Evolutionary conservation across 1,140 invertebrate genomes (phyloP).

Genomic region (Rhyzopertha dominica): DNA sequence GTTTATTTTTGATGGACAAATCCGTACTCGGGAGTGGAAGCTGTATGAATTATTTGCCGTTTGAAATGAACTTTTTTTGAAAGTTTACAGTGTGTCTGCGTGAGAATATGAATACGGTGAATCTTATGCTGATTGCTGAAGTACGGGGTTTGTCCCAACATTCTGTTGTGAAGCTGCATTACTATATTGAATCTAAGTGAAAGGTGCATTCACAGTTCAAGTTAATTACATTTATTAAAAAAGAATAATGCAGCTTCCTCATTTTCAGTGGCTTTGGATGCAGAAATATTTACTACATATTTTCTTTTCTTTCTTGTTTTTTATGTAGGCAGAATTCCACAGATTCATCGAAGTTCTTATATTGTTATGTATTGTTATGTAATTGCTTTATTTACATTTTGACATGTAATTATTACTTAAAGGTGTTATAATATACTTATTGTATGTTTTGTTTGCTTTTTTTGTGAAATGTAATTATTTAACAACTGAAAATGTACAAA

Average conservation of each 20-base stretch:
- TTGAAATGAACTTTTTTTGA: too few species aligned
- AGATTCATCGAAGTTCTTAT: too few species aligned
- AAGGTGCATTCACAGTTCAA: too few species aligned
- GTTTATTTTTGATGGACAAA: too few species aligned
- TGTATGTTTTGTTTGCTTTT: too few species aligned
- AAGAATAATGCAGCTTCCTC: constrained; percentile 30
- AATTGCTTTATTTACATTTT: constrained; percentile 25
- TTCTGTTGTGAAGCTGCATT: constrained; percentile 35
- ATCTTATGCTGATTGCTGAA: constrained; percentile 28
- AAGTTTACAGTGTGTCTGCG: constrained; percentile 19
- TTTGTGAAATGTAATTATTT: constrained; percentile 38
- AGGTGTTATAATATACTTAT: constrained; percentile 20
- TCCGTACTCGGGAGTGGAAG: too few species aligned
- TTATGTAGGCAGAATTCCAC: constrained; percentile 39
- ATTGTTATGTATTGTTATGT: constrained; percentile 19
- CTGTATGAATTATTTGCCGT: too few species aligned
- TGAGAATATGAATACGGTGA: constrained; percentile 24
- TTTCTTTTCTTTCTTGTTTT: constrained; percentile 37
- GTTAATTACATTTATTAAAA: too few species aligned
- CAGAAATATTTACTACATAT: constrained; percentile 38
- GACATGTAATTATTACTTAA: constrained; percentile 27
- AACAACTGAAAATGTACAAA: constrained; percentile 21
- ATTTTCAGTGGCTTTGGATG: constrained; percentile 37
- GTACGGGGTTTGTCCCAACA: constrained; percentile 34
- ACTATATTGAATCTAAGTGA: too few species aligned